Percentiles rank a stretch among this genome's conserved stretches.
phyloP scores from a whole-genome alignment of 2,888 invertebrate genomes.

The Drosophila eohydei region DNA sequence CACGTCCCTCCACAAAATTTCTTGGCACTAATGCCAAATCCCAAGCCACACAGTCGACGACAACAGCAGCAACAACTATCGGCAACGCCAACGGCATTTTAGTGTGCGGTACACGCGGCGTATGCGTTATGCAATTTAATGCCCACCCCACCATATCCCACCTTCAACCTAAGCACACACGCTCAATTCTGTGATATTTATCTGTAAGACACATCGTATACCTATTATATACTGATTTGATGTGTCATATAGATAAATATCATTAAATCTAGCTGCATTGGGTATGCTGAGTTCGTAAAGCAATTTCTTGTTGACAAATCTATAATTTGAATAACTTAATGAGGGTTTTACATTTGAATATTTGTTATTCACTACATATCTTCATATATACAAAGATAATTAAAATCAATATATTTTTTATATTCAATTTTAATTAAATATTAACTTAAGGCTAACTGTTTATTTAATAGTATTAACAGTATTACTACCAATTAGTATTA shows the following conservation, averaged over 20 bases:
- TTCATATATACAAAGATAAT: too few relatives aligned
- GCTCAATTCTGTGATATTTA: conserved; percentile 56
- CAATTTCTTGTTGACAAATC: not conserved
- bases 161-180: conserved; percentile 50
- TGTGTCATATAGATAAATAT: too few relatives aligned
- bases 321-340: not conserved
- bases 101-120: conserved; percentile 39
- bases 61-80: conserved; percentile 26
- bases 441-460: not conserved
- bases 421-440: too few relatives aligned
- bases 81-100: conserved; percentile 36
- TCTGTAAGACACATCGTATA: conserved; percentile 40
- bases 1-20: conserved; percentile 69
- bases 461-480: too few relatives aligned
- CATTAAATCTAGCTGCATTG: not conserved
- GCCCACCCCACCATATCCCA: conserved; percentile 11
- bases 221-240: conserved; percentile 6
- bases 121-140: conserved; percentile 57
- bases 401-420: too few relatives aligned
- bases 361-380: too few relatives aligned
- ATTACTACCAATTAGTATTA: too few relatives aligned
- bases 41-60: conserved; percentile 63
- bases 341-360: too few relatives aligned
- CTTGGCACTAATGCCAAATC: conserved; percentile 80
- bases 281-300: not conserved